A percentile compares a stretch with the other conserved stretches of the same genome.
Conservation (phyloP, 2,113 vertebrate genomes). For the Vanacampus margaritifer region DNA sequence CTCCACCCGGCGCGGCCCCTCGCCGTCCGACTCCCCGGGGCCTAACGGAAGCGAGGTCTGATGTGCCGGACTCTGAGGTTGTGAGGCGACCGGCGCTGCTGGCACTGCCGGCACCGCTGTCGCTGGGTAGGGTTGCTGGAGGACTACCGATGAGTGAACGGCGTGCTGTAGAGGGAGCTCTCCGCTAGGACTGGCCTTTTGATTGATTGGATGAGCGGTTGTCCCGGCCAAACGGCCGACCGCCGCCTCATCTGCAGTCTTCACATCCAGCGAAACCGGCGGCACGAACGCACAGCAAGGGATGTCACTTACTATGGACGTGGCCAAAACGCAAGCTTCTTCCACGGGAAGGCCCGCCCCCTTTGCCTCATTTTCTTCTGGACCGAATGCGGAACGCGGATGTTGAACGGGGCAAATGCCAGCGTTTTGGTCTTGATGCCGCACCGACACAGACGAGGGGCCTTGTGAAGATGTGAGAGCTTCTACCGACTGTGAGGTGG, state of each 20-base stretch:
- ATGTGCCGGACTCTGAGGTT: constrained; percentile 70
- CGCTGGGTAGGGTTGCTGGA: constrained; percentile 71
- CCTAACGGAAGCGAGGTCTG: constrained; percentile 40
- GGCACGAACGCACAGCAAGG: constrained; percentile 69
- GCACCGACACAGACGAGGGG: constrained; percentile 27
- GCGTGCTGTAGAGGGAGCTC: constrained; percentile 56
- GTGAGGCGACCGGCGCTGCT: constrained; percentile 53
- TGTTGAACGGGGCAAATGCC: constrained; percentile 47
- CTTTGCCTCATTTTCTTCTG: not conserved
- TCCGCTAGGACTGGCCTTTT: constrained; percentile 41
- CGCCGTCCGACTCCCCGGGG: constrained; percentile 83
- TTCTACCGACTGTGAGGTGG: constrained; percentile 29
- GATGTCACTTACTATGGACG: constrained; percentile 69
- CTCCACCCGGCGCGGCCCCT: constrained; percentile 81
- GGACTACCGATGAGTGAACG: constrained; percentile 63
- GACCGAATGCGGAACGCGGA: constrained; percentile 41
- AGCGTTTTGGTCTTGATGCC: constrained; percentile 29
- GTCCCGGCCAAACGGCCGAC: constrained; percentile 25
- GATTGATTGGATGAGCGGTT: constrained; percentile 25
- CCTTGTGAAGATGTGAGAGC: constrained; percentile 51
- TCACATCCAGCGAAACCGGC: constrained; percentile 62
- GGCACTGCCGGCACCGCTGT: constrained; percentile 47
- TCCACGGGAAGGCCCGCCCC: constrained; percentile 37
- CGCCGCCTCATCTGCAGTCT: constrained; percentile 16
- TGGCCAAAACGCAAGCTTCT: constrained; percentile 60